Evolutionary conservation across 2,113 vertebrate genomes (phyloP).

Genomic region (Salvelinus sp.): DNA sequence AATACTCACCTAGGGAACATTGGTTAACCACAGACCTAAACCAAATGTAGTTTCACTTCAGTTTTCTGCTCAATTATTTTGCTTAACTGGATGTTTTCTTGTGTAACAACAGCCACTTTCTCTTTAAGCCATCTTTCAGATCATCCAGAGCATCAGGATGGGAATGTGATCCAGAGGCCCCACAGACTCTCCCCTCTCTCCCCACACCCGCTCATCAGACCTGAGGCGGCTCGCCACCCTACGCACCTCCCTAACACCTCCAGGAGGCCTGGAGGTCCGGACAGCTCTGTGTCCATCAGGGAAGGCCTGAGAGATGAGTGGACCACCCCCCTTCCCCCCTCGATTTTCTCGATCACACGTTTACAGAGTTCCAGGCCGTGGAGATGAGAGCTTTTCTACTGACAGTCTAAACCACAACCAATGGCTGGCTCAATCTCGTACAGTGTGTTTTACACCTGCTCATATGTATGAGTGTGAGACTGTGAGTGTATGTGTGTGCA

Average conservation of each 20-base stretch:
- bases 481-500: slow-evolving; percentile 29
- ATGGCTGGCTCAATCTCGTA: slow-evolving; percentile 25
- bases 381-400: slow-evolving; percentile 71
- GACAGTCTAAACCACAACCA: slow-evolving; percentile 53
- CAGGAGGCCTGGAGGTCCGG: slow-evolving; percentile 33
- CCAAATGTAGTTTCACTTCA: too few species aligned
- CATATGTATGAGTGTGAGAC: slow-evolving; percentile 1
- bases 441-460: not conserved
- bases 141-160: slow-evolving; percentile 90
- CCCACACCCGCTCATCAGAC: slow-evolving; percentile 31
- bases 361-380: slow-evolving; percentile 68
- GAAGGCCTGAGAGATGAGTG: not conserved
- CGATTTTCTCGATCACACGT: slow-evolving; percentile 30
- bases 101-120: not conserved
- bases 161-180: slow-evolving; percentile 77
- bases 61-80: not conserved
- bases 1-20: too few species aligned
- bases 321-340: not conserved
- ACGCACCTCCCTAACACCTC: not conserved
- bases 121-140: slow-evolving; percentile 85
- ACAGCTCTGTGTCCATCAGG: slow-evolving; percentile 12
- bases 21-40: too few species aligned
- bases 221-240: slow-evolving; percentile 23
- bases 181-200: slow-evolving; percentile 20
- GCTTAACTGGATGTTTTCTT: not conserved